Evolutionary conservation across 2,797 vertebrate species (phyloP).

Genomic region (Melopsittacus undulatus): DNA sequence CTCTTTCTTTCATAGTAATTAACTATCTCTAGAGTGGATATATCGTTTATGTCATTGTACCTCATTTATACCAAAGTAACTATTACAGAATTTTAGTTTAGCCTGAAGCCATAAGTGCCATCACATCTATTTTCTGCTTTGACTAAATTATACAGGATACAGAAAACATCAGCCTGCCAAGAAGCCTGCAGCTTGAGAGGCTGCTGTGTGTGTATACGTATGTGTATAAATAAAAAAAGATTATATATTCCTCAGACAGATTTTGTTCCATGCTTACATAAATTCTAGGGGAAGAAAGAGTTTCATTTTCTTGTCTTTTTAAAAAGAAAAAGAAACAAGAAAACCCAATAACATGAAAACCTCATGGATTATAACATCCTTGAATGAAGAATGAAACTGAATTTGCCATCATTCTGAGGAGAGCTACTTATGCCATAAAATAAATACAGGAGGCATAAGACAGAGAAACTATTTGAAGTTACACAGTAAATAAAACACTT

Average conservation of each 20-base stretch:
- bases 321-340: background rate
- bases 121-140: slow-evolving; percentile 19
- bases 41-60: background rate
- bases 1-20: background rate
- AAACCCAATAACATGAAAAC: background rate
- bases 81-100: slow-evolving; percentile 11
- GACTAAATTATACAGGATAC: slow-evolving; percentile 10
- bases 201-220: background rate
- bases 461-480: slow-evolving; percentile 5
- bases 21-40: background rate
- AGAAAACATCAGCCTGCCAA: background rate
- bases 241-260: background rate
- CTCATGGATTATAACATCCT: background rate
- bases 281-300: background rate
- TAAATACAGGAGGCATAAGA: background rate
- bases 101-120: slow-evolving; percentile 11
- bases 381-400: background rate
- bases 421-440: background rate
- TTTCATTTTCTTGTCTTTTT: background rate
- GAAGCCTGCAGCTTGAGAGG: slow-evolving; percentile 3
- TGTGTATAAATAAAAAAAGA: background rate
- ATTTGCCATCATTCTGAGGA: background rate
- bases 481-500: slow-evolving; percentile 20
- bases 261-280: background rate
- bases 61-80: background rate